These are phyloP conservation scores for Himalopsyche japonica DNA, from an alignment of 2,888 invertebrate genomes.

Conservation along the genomic window DNA sequence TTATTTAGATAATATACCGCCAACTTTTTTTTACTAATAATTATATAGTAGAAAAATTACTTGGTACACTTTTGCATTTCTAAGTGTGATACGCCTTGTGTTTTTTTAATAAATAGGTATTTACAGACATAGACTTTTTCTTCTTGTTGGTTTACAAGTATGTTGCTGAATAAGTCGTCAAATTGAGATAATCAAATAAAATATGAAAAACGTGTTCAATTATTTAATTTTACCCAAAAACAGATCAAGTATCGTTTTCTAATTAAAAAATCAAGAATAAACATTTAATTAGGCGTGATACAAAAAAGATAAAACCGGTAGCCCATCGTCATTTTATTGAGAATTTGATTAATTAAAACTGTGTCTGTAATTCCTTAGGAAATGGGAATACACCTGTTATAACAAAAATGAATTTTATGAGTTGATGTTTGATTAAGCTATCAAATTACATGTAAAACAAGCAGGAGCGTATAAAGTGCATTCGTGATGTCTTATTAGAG, in stretches of 20 bases:
- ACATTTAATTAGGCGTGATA: background rate
- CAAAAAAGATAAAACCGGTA: background rate
- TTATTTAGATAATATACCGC: no score
- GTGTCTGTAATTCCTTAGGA: background rate
- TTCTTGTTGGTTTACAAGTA: no score
- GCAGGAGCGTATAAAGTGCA: background rate
- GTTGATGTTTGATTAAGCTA: background rate
- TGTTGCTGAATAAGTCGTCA: no score
- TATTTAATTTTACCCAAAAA: no score
- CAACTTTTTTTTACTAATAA: no score
- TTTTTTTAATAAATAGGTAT: no score
- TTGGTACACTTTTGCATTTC: no score
- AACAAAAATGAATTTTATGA: background rate
- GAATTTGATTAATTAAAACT: background rate
- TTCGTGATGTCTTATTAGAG: slow-evolving; percentile 5
- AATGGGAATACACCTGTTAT: background rate
- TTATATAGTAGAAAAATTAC: no score
- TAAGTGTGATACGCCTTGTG: no score
- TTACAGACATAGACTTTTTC: no score
- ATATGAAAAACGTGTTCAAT: no score
- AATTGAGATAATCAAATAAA: no score
- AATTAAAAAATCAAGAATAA: background rate
- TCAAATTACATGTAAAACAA: background rate
- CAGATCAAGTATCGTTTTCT: background rate
- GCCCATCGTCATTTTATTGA: background rate